phyloP scores from a whole-genome alignment of 2,888 invertebrate genomes.

The Dryobota labecula region DNA sequence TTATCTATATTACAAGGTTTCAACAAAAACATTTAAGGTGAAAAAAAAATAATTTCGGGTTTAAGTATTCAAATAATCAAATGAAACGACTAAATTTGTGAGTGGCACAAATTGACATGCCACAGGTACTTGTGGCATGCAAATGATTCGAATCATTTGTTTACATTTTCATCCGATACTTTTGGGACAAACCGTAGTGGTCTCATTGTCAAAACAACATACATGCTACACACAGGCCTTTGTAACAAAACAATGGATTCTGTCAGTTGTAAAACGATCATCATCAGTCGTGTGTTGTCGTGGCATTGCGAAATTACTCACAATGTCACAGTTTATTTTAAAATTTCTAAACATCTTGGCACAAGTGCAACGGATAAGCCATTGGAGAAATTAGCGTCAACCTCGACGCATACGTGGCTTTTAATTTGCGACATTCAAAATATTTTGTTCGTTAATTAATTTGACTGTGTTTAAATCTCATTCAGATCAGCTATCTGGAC shows the following conservation, averaged over 20 bases:
- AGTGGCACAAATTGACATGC: too few relatives aligned
- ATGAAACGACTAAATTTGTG: too few relatives aligned
- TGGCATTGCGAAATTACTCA: slow-evolving; percentile 64
- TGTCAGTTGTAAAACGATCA: slow-evolving; percentile 45
- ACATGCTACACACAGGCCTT: neutral
- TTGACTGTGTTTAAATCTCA: slow-evolving; percentile 12
- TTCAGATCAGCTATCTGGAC: slow-evolving; percentile 2
- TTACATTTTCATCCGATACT: neutral
- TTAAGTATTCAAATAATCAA: too few relatives aligned
- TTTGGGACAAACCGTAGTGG: neutral
- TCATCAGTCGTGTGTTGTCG: slow-evolving; percentile 27
- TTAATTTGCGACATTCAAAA: slow-evolving; percentile 49
- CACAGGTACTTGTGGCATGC: too few relatives aligned
- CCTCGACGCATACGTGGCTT: slow-evolving; percentile 35
- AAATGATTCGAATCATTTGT: neutral
- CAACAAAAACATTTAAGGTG: too few relatives aligned
- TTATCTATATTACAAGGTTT: too few relatives aligned
- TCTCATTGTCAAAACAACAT: neutral
- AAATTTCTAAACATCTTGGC: slow-evolving; percentile 70
- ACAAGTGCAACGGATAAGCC: slow-evolving; percentile 55
- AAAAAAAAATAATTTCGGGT: too few relatives aligned
- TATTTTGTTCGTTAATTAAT: slow-evolving; percentile 53
- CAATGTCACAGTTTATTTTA: slow-evolving; percentile 70
- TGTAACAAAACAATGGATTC: slow-evolving; percentile 43
- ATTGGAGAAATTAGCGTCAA: slow-evolving; percentile 57